Conservation (phyloP, 2,113 vertebrate genomes). For the Andinoacara biseriatus region DNA sequence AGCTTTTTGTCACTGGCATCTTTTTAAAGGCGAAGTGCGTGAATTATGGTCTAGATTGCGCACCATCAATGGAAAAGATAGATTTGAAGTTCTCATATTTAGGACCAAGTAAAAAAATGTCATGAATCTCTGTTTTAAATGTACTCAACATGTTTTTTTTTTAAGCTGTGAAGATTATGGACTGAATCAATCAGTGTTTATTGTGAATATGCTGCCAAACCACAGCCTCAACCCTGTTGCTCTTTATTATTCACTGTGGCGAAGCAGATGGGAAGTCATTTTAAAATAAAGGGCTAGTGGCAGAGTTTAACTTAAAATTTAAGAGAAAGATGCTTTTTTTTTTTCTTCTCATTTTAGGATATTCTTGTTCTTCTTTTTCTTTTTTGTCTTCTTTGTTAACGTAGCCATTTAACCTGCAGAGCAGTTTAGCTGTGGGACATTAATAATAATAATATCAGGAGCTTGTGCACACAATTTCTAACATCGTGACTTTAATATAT, state of each 20-base stretch:
- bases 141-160: no score
- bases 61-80: not conserved
- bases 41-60: not conserved
- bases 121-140: not conserved
- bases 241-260: not conserved
- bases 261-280: not conserved
- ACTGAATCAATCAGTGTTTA: not conserved
- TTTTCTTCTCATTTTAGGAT: not conserved
- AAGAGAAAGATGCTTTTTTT: not conserved
- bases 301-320: slow-evolving; percentile 8
- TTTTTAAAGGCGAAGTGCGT: not conserved
- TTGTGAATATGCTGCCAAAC: not conserved
- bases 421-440: not conserved
- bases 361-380: not conserved
- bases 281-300: not conserved
- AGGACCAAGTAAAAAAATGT: not conserved
- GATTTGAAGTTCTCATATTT: not conserved
- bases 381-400: not conserved
- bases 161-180: not conserved
- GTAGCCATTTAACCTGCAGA: not conserved
- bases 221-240: not conserved
- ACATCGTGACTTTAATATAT: not conserved
- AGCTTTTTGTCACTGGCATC: no score
- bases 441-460: not conserved
- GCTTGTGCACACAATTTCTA: not conserved